Percentiles rank a stretch among this genome's conserved stretches.
Conservation (phyloP, 2,888 invertebrate species). For the Dolomedes plantarius region DNA sequence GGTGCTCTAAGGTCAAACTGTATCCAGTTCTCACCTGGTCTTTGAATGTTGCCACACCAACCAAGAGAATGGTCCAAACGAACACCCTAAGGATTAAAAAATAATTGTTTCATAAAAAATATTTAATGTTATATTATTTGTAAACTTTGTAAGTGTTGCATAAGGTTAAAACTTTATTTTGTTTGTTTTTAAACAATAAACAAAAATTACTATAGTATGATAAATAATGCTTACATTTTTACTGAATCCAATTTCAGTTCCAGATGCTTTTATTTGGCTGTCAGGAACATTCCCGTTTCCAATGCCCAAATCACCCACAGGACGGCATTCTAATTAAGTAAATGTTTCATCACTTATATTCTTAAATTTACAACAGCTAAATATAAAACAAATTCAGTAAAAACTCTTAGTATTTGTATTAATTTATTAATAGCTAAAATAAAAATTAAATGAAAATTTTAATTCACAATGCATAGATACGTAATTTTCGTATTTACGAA, state of each 20-base stretch:
- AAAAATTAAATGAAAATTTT: too few species aligned
- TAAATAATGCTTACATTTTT: slow-evolving; percentile 84
- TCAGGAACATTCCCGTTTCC: slow-evolving; percentile 93
- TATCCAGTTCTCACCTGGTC: slow-evolving; percentile 92
- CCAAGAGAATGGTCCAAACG: slow-evolving; percentile 88
- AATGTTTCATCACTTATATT: not conserved
- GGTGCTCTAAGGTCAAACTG: slow-evolving; percentile 89
- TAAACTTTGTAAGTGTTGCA: too few species aligned
- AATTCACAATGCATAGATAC: too few species aligned
- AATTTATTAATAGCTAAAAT: too few species aligned
- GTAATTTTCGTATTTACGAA: too few species aligned
- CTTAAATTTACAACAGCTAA: too few species aligned
- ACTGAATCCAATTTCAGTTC: slow-evolving; percentile 87
- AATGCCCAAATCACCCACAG: slow-evolving; percentile 91
- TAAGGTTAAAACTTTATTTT: too few species aligned
- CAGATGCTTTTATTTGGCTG: slow-evolving; percentile 89
- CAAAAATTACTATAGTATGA: too few species aligned
- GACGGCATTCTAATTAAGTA: slow-evolving; percentile 84
- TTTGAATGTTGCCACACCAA: slow-evolving; percentile 92
- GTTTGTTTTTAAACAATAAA: too few species aligned
- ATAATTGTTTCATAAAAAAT: too few species aligned
- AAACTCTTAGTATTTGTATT: too few species aligned
- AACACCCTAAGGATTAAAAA: slow-evolving; percentile 81
- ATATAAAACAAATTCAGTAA: not conserved
- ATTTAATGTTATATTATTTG: too few species aligned